A percentile compares a stretch with the other conserved stretches of the same genome.
These are phyloP conservation scores for Siniperca chuatsi DNA, from an alignment of 2,113 vertebrate species.

Conservation along the genomic window DNA sequence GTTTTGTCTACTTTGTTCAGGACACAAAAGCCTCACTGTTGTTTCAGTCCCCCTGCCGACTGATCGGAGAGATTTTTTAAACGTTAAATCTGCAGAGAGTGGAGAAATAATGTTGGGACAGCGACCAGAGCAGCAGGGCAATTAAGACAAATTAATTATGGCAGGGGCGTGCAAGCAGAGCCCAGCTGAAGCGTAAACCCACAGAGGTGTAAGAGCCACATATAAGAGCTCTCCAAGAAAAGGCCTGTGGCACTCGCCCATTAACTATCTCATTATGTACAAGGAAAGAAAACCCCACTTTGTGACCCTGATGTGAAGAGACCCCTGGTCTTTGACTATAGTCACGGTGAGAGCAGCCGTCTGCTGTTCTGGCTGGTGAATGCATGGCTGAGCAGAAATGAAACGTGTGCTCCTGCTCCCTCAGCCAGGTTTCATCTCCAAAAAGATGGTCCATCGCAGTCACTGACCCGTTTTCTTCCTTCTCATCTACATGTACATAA, in stretches of 20 bases:
- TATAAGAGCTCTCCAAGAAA: conserved; percentile 35
- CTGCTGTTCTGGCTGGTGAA: conserved; percentile 51
- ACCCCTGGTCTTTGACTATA: conserved; percentile 14
- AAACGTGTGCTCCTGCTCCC: conserved; percentile 64
- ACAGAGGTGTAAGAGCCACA: conserved; percentile 57
- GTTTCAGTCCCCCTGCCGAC: conserved; percentile 49
- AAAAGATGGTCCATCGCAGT: conserved; percentile 49
- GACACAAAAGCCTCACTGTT: conserved; percentile 73
- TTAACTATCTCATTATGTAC: conserved; percentile 79
- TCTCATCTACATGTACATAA: conserved; percentile 80
- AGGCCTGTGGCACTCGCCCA: conserved; percentile 28
- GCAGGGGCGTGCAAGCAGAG: conserved; percentile 37
- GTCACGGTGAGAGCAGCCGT: conserved; percentile 18
- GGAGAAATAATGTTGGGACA: conserved; percentile 74
- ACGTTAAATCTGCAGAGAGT: conserved; percentile 74
- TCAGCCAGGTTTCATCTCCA: conserved; percentile 42
- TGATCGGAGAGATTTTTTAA: conserved; percentile 58
- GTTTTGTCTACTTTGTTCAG: conserved; percentile 75
- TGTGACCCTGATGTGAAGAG: conserved; percentile 55
- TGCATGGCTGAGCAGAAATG: conserved; percentile 77
- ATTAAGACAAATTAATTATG: conserved; percentile 85
- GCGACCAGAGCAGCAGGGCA: conserved; percentile 78
- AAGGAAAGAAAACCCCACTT: conserved; percentile 53
- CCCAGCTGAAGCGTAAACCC: conserved; percentile 56
- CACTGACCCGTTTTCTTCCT: conserved; percentile 67